phyloP scores from a whole-genome alignment of 2,888 invertebrate genomes.

The Portevinia maculata region DNA sequence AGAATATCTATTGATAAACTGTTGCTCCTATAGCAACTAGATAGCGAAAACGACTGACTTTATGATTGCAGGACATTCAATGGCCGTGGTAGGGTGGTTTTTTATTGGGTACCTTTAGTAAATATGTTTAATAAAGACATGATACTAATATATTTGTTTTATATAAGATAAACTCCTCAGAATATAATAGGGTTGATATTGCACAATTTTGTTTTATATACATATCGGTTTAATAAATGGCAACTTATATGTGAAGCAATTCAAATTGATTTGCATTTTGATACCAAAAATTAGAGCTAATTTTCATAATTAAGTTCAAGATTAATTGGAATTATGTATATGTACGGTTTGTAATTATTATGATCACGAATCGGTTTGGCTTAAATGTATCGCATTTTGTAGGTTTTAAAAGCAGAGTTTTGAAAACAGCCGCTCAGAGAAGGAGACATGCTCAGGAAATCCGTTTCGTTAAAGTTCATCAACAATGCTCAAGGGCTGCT shows the following conservation, averaged over 20 bases:
- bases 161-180: constrained; percentile 10
- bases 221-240: background rate
- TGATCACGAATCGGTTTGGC: no score
- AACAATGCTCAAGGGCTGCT: no score
- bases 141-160: background rate
- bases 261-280: constrained; percentile 16
- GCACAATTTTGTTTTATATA: background rate
- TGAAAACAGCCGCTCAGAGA: no score
- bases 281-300: constrained; percentile 24
- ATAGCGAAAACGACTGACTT: constrained; percentile 33
- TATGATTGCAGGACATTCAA: constrained; percentile 55
- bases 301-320: constrained; percentile 19
- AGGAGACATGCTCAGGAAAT: no score
- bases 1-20: constrained; percentile 51
- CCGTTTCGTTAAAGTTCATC: no score
- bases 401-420: no score
- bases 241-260: constrained; percentile 12
- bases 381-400: no score
- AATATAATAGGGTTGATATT: constrained; percentile 12
- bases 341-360: no score
- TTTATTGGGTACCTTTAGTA: constrained; percentile 13
- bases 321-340: constrained; percentile 23
- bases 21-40: constrained; percentile 63
- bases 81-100: constrained; percentile 27
- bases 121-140: background rate